These are phyloP conservation scores for Theristicus caerulescens DNA, from an alignment of 2,113 vertebrate species.

Conservation along the genomic window DNA sequence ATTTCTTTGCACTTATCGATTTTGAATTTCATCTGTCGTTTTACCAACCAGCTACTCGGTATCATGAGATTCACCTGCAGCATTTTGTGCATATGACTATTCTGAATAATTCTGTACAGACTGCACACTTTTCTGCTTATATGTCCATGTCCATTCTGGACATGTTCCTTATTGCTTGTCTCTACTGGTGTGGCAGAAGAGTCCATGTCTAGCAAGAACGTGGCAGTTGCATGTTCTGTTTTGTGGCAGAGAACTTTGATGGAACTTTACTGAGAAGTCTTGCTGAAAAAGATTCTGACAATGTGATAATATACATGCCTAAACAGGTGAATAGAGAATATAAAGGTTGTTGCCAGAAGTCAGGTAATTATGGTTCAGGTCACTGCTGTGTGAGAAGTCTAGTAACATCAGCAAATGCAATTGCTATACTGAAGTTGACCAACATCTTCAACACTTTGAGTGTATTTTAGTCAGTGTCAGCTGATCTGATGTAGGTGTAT, in stretches of 20 bases:
- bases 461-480: background rate
- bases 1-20: background rate
- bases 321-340: background rate
- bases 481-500: background rate
- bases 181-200: background rate
- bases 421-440: background rate
- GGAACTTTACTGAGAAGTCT: background rate
- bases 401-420: background rate
- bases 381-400: background rate
- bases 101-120: background rate
- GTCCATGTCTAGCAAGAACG: background rate
- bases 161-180: background rate
- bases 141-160: background rate
- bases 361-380: background rate
- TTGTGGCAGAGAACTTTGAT: background rate
- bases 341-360: background rate
- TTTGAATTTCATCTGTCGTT: background rate
- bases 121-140: background rate
- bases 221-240: background rate
- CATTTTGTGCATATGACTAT: background rate
- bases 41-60: background rate
- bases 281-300: background rate
- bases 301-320: fast-evolving
- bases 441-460: background rate
- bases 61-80: background rate